Evolutionary conservation across 2,888 invertebrate species (phyloP).

Genomic region (Erebia aethiops): DNA sequence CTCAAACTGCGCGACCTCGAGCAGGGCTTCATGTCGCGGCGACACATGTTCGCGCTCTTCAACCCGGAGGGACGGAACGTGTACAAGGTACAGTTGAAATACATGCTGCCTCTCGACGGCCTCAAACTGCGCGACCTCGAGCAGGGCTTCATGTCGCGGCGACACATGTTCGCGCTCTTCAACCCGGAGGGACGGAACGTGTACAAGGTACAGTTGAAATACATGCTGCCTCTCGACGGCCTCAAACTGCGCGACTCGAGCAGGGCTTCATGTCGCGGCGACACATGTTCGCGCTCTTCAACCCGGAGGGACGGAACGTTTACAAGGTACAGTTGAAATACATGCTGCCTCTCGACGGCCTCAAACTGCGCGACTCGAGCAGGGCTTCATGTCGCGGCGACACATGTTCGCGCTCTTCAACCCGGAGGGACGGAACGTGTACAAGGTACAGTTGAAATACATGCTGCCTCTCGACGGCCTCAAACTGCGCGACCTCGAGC

Average conservation of each 20-base stretch:
- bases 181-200: conserved; percentile 98
- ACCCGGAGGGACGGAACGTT: conserved; percentile 97
- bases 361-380: conserved; percentile 98
- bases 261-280: conserved; percentile 99
- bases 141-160: conserved; percentile 98
- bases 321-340: conserved; percentile 95
- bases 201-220: conserved; percentile 93
- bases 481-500: conserved; percentile 97
- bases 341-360: conserved; percentile 98
- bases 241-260: conserved; percentile 98
- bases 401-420: conserved; percentile 99
- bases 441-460: conserved; percentile 85
- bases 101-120: conserved; percentile 98
- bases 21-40: conserved; percentile 98
- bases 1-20: conserved; percentile 98
- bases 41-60: conserved; percentile 99
- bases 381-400: conserved; percentile 98
- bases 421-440: conserved; percentile 97
- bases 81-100: conserved; percentile 93
- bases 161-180: conserved; percentile 99
- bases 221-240: conserved; percentile 98
- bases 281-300: conserved; percentile 99
- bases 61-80: conserved; percentile 98
- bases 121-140: conserved; percentile 98
- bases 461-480: conserved; percentile 89